Base-by-base conservation (phyloP, 2,113 vertebrate species). In the Sinocyclocheilus grahami region DNA sequence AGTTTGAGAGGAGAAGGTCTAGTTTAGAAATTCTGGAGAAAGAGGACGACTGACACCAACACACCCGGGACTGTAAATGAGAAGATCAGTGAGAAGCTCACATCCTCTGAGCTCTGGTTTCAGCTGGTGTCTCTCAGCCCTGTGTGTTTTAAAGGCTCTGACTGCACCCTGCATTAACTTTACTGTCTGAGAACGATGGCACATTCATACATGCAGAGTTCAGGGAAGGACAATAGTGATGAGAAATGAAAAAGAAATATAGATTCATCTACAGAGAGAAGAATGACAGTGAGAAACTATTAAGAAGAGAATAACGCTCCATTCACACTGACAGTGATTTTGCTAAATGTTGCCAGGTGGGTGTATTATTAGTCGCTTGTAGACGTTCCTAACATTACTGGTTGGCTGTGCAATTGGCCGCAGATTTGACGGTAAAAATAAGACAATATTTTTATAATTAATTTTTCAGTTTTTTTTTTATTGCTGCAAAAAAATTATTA, bases 1-100 rank as follows among this genome's bases (percentile, higher is more conserved):
- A 85, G 89, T 74, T 71, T 92, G 84, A 91, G 79, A 94, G 5
- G 85, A 85, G 83, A 88, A 89, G 78, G 27, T 39, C 85, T 14
- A 8, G 89, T 79, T 95, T 88, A 92, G 80, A 78, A 76, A 85
- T 33, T 84, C n/a, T 71, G 7, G 9, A 74, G 27, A 58, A 81
- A 78, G 24, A 75, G 10, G 58, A 80, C 75, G 67, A 78, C 24
- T 22, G 27, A 55, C 39, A 67, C 24, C 69, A 58, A n/a, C 85
- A 79, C 84, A 79, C 42, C 72, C 20, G 0, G 62, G 42, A 69
- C 42, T 69, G 16, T 30, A 69, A 46, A 67, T 67, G 63, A 82
- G 62, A 82, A 48, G 24, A 51, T 82, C 63, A 18, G 80, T 67
- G 24, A 69, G 62, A 71, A 53, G 46, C 14, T 82, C 42, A 48